A percentile compares a stretch with the other conserved stretches of the same genome.
Evolutionary conservation across 2,888 invertebrate genomes (phyloP).

Genomic region (Embidobia sp.): DNA sequence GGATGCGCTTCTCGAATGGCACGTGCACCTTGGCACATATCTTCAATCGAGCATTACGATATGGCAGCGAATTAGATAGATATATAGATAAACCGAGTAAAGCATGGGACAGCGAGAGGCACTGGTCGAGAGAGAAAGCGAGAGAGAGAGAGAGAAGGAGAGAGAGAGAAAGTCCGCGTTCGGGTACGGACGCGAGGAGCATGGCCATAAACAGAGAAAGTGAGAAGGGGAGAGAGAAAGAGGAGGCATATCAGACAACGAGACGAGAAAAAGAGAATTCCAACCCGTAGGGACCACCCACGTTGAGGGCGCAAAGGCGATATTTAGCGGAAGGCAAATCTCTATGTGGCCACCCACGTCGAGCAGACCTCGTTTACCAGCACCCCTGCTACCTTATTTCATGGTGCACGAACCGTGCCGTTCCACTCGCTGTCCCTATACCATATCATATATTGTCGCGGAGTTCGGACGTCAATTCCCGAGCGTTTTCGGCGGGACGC

Average conservation of each 20-base stretch:
- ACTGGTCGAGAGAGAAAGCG: no score
- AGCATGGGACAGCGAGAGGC: slow-evolving; percentile 66
- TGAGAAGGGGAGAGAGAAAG: slow-evolving; percentile 66
- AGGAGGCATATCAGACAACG: slow-evolving; percentile 62
- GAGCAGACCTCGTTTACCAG: slow-evolving; percentile 71
- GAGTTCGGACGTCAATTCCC: slow-evolving; percentile 24
- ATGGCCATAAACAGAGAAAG: slow-evolving; percentile 57
- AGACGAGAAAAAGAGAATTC: slow-evolving; percentile 65
- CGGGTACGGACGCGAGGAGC: slow-evolving; percentile 34
- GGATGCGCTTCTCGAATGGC: slow-evolving; percentile 54
- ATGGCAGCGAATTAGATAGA: slow-evolving; percentile 59
- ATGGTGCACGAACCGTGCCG: slow-evolving; percentile 66
- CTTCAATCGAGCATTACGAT: slow-evolving; percentile 61
- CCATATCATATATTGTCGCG: slow-evolving; percentile 49
- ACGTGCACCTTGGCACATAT: slow-evolving; percentile 65
- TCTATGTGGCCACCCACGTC: slow-evolving; percentile 79
- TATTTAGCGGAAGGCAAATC: slow-evolving; percentile 81
- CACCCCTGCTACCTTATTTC: slow-evolving; percentile 75
- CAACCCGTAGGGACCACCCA: slow-evolving; percentile 76
- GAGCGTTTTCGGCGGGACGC: no score
- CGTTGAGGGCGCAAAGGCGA: slow-evolving; percentile 80
- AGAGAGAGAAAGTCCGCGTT: slow-evolving; percentile 36
- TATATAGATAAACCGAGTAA: slow-evolving; percentile 55
- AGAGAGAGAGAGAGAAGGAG: slow-evolving; percentile 44
- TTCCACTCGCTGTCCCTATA: slow-evolving; percentile 37